Evolutionary conservation across 2,113 vertebrate species (phyloP).

Genomic region (Stigmatopora argus): DNA sequence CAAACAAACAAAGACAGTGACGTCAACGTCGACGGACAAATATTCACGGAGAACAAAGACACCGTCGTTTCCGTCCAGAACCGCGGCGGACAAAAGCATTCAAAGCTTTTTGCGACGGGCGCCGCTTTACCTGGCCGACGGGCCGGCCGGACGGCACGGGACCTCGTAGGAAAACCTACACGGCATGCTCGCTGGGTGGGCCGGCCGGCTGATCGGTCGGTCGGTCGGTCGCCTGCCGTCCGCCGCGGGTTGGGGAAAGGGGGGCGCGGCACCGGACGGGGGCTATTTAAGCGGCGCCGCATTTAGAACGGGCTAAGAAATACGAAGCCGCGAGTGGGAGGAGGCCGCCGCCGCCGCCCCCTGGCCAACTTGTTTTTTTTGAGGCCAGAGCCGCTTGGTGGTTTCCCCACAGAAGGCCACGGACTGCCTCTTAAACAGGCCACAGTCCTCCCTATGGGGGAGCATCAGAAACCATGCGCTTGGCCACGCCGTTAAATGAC

Average conservation of each 20-base stretch:
- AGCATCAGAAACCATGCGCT: too few relatives aligned
- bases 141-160: constrained; percentile 13
- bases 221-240: too few relatives aligned
- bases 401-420: too few relatives aligned
- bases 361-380: too few relatives aligned
- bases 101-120: not conserved
- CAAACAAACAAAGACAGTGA: constrained; percentile 7
- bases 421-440: too few relatives aligned
- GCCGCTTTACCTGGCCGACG: constrained; percentile 38
- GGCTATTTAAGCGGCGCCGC: constrained; percentile 9
- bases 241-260: not conserved
- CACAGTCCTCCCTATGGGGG: too few relatives aligned
- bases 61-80: too few relatives aligned
- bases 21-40: not conserved
- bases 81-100: not conserved
- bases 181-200: constrained; percentile 35
- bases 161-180: constrained; percentile 51
- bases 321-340: constrained; percentile 22
- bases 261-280: not conserved
- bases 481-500: too few relatives aligned
- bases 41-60: too few relatives aligned
- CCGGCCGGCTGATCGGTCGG: too few relatives aligned
- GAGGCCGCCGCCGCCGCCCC: not conserved
- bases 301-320: constrained; percentile 57
- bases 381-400: too few relatives aligned